Percentiles rank a stretch among this genome's conserved stretches.
These are phyloP conservation scores for Microchirus variegatus DNA, from an alignment of 2,797 vertebrate genomes.

Conservation along the genomic window DNA sequence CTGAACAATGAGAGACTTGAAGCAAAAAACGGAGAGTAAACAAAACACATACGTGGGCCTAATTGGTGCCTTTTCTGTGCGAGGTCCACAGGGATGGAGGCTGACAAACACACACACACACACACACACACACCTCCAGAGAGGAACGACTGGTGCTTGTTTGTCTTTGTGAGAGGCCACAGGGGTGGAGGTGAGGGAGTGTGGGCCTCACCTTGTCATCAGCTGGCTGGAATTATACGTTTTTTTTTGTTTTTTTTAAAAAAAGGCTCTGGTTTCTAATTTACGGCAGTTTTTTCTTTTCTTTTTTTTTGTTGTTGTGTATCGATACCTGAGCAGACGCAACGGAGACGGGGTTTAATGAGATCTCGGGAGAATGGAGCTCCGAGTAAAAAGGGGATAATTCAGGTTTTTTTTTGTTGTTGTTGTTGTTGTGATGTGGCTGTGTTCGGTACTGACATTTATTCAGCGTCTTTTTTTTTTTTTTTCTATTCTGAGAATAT, in stretches of 20 bases:
- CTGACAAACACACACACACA: slow-evolving; percentile 65
- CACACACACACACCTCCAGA: slow-evolving; percentile 65
- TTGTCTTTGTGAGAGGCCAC: slow-evolving; percentile 63
- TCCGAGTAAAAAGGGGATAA: background rate
- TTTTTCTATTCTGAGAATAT: too few relatives aligned
- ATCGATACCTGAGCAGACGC: slow-evolving; percentile 16
- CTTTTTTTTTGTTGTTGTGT: slow-evolving; percentile 25
- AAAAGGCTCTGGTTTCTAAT: slow-evolving; percentile 32
- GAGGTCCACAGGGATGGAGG: slow-evolving; percentile 51
- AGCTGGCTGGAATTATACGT: slow-evolving; percentile 10
- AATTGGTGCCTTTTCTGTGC: slow-evolving; percentile 59
- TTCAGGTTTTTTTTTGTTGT: too few relatives aligned
- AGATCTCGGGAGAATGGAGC: slow-evolving; percentile 55
- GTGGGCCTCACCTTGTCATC: slow-evolving; percentile 18
- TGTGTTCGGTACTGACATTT: background rate
- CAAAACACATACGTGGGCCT: slow-evolving; percentile 22
- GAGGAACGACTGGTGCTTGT: slow-evolving; percentile 56
- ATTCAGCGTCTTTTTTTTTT: background rate
- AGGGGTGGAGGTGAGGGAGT: slow-evolving; percentile 13
- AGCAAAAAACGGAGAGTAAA: background rate
- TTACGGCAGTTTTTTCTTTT: background rate
- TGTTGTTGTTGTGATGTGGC: background rate
- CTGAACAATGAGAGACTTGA: too few relatives aligned
- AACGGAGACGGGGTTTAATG: slow-evolving; percentile 54
- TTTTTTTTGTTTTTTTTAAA: too few relatives aligned